Evolutionary conservation across 2,888 invertebrate species (phyloP).

Genomic region (Aphidoletes aphidimyza): DNA sequence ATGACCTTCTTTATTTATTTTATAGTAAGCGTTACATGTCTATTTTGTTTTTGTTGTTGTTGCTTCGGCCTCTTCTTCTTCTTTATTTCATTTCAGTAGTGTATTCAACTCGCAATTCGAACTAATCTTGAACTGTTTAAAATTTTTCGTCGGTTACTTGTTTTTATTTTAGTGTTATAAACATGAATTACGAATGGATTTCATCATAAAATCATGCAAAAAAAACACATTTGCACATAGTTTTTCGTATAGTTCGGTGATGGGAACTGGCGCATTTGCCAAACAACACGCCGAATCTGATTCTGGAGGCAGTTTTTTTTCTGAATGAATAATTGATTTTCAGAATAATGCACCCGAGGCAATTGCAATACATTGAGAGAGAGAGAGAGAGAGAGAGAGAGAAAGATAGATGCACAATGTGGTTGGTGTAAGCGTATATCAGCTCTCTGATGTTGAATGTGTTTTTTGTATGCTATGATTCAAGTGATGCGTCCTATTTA

Average conservation of each 20-base stretch:
- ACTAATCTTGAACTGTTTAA: constrained; percentile 41
- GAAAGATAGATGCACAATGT: too few relatives aligned
- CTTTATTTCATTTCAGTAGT: neutral
- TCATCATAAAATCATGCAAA: constrained; percentile 32
- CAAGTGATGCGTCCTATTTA: too few relatives aligned
- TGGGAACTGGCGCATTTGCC: too few relatives aligned
- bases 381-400: too few relatives aligned
- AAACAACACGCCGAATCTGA: too few relatives aligned
- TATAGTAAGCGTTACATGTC: constrained; percentile 21
- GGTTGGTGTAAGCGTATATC: too few relatives aligned
- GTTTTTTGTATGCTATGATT: too few relatives aligned
- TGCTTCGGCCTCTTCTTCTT: neutral
- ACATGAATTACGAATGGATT: constrained; percentile 42
- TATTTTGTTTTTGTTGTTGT: neutral
- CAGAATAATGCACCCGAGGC: neutral
- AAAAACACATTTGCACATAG: neutral
- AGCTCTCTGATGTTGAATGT: too few relatives aligned
- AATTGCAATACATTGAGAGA: neutral
- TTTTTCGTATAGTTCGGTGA: too few relatives aligned
- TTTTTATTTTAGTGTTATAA: constrained; percentile 14
- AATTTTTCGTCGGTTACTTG: too few relatives aligned
- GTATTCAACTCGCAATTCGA: constrained; percentile 14
- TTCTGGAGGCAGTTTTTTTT: constrained; percentile 38
- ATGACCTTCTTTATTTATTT: constrained; percentile 45
- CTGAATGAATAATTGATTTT: constrained; percentile 15